A percentile compares a stretch with the other conserved stretches of the same genome.
These are phyloP conservation scores for Archaeoteleia sp. DNA, from an alignment of 2,888 invertebrate genomes.

Conservation along the genomic window DNA sequence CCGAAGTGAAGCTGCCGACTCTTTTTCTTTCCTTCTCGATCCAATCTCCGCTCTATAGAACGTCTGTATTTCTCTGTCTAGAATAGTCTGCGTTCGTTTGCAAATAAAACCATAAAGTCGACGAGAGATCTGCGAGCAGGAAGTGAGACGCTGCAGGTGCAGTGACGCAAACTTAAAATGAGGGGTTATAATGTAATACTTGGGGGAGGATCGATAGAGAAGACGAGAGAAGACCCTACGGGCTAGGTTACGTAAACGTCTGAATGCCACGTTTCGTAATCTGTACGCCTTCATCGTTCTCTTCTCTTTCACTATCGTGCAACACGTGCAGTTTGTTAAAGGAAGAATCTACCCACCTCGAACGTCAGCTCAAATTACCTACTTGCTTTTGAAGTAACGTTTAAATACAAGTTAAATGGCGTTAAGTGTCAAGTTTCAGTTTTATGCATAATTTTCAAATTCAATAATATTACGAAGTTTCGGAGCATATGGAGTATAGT, in stretches of 20 bases:
- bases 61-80: not conserved
- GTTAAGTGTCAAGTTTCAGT: slow-evolving; percentile 2
- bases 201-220: slow-evolving; percentile 31
- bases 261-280: slow-evolving; percentile 37
- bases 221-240: slow-evolving; percentile 42
- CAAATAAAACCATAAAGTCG: slow-evolving; percentile 27
- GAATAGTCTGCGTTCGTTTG: slow-evolving; percentile 7
- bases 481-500: too few relatives aligned
- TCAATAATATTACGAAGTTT: too few relatives aligned
- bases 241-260: slow-evolving; percentile 40
- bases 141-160: slow-evolving; percentile 30
- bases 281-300: slow-evolving; percentile 30
- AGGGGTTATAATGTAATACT: slow-evolving; percentile 40
- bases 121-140: slow-evolving; percentile 10
- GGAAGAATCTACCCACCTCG: slow-evolving; percentile 32
- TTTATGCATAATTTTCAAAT: too few relatives aligned
- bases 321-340: slow-evolving; percentile 37
- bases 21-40: not conserved
- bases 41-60: not conserved
- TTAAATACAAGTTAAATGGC: slow-evolving; percentile 14
- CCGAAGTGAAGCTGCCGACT: slow-evolving; percentile 7
- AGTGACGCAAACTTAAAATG: slow-evolving; percentile 22
- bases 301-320: slow-evolving; percentile 36
- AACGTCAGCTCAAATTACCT: slow-evolving; percentile 31
- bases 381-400: slow-evolving; percentile 3